Percentiles rank a stretch among this genome's conserved stretches.
Evolutionary conservation across 2,113 vertebrate species (phyloP).

Genomic region (Bufo gargarizans): DNA sequence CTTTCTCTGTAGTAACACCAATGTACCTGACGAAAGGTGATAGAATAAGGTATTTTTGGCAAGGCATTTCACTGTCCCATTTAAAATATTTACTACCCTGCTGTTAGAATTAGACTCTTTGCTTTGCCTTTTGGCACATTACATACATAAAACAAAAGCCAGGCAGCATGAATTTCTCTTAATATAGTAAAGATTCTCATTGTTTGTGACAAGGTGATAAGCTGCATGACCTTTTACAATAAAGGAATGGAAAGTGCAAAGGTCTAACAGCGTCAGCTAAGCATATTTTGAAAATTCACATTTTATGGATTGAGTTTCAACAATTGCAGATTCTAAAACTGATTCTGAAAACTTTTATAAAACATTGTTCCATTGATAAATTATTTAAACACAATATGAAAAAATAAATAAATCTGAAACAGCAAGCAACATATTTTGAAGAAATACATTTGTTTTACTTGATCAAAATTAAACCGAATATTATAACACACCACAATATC

Average conservation of each 20-base stretch:
- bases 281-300: slow-evolving; percentile 5
- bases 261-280: neutral
- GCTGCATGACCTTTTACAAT: slow-evolving; percentile 34
- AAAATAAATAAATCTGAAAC: neutral
- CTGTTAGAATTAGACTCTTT: slow-evolving; percentile 29
- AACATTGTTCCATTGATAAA: neutral
- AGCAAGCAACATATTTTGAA: neutral
- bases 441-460: neutral
- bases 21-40: neutral
- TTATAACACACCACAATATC: neutral
- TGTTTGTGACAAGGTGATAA: slow-evolving; percentile 44
- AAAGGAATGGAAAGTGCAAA: slow-evolving; percentile 14
- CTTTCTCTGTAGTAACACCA: too few species aligned
- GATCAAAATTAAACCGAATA: neutral
- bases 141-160: slow-evolving; percentile 47
- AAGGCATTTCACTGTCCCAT: neutral
- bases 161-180: slow-evolving; percentile 23
- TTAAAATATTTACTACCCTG: slow-evolving; percentile 39
- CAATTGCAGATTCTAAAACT: neutral
- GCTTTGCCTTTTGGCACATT: slow-evolving; percentile 33
- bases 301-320: neutral
- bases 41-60: neutral
- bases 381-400: neutral
- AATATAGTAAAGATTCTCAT: slow-evolving; percentile 40
- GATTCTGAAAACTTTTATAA: neutral